Evolutionary conservation across 2,888 invertebrate genomes (phyloP).

Genomic region (Micoletzkya japonica): DNA sequence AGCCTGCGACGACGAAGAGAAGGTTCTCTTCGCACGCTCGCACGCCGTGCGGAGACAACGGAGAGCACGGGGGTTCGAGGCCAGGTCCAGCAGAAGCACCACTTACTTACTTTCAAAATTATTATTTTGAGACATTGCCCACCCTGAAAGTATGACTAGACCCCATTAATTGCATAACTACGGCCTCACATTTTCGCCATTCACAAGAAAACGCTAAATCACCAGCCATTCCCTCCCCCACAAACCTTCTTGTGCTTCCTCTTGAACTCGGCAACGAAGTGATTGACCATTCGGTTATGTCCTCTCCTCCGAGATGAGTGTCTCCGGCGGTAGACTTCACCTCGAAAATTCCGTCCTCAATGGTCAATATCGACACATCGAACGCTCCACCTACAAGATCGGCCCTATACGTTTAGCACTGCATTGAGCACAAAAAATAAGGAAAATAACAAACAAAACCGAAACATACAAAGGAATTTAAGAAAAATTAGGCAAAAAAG

Average conservation of each 20-base stretch:
- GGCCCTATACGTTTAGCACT: no score
- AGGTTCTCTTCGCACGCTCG: slow-evolving; percentile 73
- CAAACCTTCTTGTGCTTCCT: slow-evolving; percentile 76
- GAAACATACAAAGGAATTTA: not conserved
- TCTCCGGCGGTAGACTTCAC: slow-evolving; percentile 89
- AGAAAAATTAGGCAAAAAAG: not conserved
- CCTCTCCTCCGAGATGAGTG: slow-evolving; percentile 72
- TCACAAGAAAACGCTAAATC: no score
- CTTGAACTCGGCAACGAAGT: slow-evolving; percentile 67
- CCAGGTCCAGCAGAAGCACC: no score
- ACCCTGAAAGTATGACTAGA: slow-evolving; percentile 2
- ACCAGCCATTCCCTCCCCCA: no score
- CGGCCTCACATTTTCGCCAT: no score
- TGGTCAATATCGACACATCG: slow-evolving; percentile 90
- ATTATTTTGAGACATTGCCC: no score
- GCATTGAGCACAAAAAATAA: no score
- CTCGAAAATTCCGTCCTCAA: slow-evolving; percentile 90
- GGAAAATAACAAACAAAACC: not conserved
- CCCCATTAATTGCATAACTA: not conserved
- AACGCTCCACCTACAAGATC: slow-evolving; percentile 83
- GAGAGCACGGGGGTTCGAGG: slow-evolving; percentile 84
- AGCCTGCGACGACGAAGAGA: slow-evolving; percentile 69
- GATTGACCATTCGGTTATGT: slow-evolving; percentile 69
- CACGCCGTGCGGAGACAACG: slow-evolving; percentile 89
- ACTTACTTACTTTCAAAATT: no score